Base-by-base conservation (phyloP, 2,888 invertebrate species). In the Lepeophtheirus nordmannii region DNA sequence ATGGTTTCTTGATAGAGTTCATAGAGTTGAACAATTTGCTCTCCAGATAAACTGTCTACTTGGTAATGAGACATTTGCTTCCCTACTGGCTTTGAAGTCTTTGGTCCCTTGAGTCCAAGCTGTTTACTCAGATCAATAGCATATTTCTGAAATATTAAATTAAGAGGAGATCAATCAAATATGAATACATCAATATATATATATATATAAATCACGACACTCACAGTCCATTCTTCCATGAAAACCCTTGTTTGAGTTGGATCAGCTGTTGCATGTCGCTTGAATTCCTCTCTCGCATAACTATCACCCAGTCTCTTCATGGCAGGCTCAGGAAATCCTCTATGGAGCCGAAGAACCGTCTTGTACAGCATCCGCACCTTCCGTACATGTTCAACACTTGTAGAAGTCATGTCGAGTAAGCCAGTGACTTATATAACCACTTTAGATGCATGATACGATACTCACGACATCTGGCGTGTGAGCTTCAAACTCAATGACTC, bases 141-240 rank as follows among this genome's bases (percentile, higher is more conserved):
- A 75, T 90, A 90, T 70, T 84, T 81, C 89, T 89, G 74, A 14
- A 79, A 78, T 69, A 57, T 69, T 65, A 14, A 67, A 56, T 64
- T 40, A 10, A 22, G 7, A 20, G 9, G 2, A 9, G 57, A 23
- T 57, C 56, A n/a, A n/a, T 67, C 17, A 67, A 7, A 30, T 22
- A 66, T 20, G 61, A 30, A 5, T 30, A 5, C 30, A 30, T 30
- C 30, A 30, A 30, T n/a, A n/a, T n/a, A n/a, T n/a, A 30, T 30
- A 30, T 30, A 30, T 5, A 30, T 30, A 30, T 7, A 30, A 30
- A 30, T 30, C 30, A 5, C 3, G 30, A 30, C 3, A 30, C 80
- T 78, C 76, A 89, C 92, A 62, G 87, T 85, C 93, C 93, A 94
- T 78, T 91, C 92, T 37, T 80, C 82, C 75, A 93, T 81, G 74